phyloP scores from a whole-genome alignment of 2,888 invertebrate species.

The Atethmia centrago region DNA sequence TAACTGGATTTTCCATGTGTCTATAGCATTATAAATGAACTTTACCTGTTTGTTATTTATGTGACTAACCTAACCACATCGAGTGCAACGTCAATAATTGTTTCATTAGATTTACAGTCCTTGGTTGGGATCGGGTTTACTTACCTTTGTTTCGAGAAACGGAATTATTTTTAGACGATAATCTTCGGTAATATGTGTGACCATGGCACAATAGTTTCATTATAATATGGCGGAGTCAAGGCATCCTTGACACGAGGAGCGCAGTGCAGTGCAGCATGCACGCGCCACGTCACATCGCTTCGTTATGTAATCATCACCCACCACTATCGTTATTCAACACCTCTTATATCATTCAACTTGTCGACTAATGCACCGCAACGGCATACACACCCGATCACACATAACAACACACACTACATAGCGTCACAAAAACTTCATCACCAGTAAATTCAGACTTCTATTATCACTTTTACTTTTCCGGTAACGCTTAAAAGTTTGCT shows the following conservation, averaged over 20 bases:
- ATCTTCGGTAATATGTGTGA: constrained; percentile 68
- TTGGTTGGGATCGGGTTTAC: not conserved
- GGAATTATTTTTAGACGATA: constrained; percentile 24
- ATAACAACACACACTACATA: constrained; percentile 39
- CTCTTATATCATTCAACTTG: constrained; percentile 75
- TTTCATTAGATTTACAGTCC: constrained; percentile 8
- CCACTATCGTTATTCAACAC: constrained; percentile 76
- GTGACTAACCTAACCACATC: constrained; percentile 55
- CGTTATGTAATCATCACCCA: constrained; percentile 84
- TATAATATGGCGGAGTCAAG: constrained; percentile 77
- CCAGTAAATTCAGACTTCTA: constrained; percentile 7
- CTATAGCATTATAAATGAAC: constrained; percentile 34
- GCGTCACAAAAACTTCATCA: constrained; percentile 39
- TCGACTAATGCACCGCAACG: constrained; percentile 60
- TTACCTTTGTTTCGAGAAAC: constrained; percentile 11
- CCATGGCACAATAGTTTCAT: constrained; percentile 82
- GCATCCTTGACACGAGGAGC: constrained; percentile 86
- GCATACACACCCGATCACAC: constrained; percentile 49
- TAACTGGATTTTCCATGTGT: constrained; percentile 55
- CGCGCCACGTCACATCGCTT: constrained; percentile 69
- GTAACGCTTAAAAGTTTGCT: constrained; percentile 28
- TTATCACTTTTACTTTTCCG: constrained; percentile 34
- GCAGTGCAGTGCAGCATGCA: constrained; percentile 71
- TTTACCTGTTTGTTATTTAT: constrained; percentile 58
- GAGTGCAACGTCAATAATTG: constrained; percentile 21